phyloP scores from a whole-genome alignment of 2,888 invertebrate species.

The Limenitis camilla region DNA sequence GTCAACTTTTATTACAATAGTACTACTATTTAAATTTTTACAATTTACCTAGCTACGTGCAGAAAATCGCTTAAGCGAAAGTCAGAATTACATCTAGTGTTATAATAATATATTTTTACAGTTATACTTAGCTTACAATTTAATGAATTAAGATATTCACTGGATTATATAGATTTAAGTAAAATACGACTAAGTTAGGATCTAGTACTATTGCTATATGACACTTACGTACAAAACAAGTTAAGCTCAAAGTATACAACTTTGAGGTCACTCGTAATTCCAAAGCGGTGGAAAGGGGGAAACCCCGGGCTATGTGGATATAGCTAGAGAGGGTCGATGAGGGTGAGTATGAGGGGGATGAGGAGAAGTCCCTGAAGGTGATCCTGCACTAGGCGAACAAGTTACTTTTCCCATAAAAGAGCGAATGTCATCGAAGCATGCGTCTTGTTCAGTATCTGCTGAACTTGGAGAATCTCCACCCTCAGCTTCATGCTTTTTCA shows the following conservation, averaged over 20 bases:
- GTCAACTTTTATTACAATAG: constrained; percentile 12
- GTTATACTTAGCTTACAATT: constrained; percentile 19
- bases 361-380: constrained; percentile 55
- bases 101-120: constrained; percentile 20
- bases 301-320: constrained; percentile 61
- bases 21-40: constrained; percentile 21
- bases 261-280: constrained; percentile 39
- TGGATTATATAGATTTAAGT: constrained; percentile 10
- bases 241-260: background rate
- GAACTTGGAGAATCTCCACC: constrained; percentile 90
- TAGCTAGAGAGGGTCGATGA: constrained; percentile 43
- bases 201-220: constrained; percentile 18
- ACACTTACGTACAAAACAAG: constrained; percentile 18
- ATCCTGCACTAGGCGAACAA: constrained; percentile 70
- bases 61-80: constrained; percentile 14
- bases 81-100: constrained; percentile 28
- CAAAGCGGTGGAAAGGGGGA: constrained; percentile 56
- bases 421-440: constrained; percentile 91
- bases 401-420: constrained; percentile 92
- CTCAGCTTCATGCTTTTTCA: constrained; percentile 97
- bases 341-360: constrained; percentile 48
- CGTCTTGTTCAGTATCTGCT: constrained; percentile 86
- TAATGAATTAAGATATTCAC: constrained; percentile 7
- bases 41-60: constrained; percentile 25
- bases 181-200: constrained; percentile 8